Base-by-base conservation (phyloP, 1,140 invertebrate genomes). In the Palaemon carinicauda region DNA sequence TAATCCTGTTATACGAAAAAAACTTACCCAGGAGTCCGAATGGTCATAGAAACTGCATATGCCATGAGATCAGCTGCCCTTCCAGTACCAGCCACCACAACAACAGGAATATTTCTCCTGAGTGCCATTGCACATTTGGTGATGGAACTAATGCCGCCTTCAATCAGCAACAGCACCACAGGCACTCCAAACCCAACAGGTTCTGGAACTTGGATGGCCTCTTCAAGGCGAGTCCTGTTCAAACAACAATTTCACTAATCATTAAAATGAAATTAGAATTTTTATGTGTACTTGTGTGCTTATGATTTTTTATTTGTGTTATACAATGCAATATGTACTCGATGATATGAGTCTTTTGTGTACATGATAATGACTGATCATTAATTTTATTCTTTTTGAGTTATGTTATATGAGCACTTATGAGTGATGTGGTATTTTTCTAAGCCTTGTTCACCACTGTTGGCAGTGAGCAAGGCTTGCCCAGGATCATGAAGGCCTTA, bases 41-140 rank as follows among this genome's bases (percentile, higher is more conserved):
- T 33, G 19, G 85, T 87, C 88, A 88, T 88, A 24, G 82, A 80
- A 51, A 82, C 81, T 27, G 92, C 92, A 88, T 91, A 91, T 3
- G 92, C 92, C 31, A 93, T 89, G 24, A 93, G 91, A 89, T 93
- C 92, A n/a, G 92, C 92, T 29, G 91, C 91, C 88, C 92, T 90
- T n/a, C 92, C 92, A 33, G 92, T 92, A 14, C 92, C 92, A 65
- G 91, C 90, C 5, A 92, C 90, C 21, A 92, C 89, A 10, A 92
- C 89, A 19, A 92, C 90, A 9, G 92, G 91, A 12, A 91, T 91
- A 27, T 91, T 89, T 73, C 90, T 89, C 69, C 90, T 89, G 10
- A 92, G 83, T 7, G 91, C 90, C 79, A 91, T 88, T 15, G 77
- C 80, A 29, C 91, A 91, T 10, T 92, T 91, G 29, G 90, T 87